A percentile compares a stretch with the other conserved stretches of the same genome.
phyloP scores from a whole-genome alignment of 2,797 vertebrate genomes.

The Thalassophryne amazonica region DNA sequence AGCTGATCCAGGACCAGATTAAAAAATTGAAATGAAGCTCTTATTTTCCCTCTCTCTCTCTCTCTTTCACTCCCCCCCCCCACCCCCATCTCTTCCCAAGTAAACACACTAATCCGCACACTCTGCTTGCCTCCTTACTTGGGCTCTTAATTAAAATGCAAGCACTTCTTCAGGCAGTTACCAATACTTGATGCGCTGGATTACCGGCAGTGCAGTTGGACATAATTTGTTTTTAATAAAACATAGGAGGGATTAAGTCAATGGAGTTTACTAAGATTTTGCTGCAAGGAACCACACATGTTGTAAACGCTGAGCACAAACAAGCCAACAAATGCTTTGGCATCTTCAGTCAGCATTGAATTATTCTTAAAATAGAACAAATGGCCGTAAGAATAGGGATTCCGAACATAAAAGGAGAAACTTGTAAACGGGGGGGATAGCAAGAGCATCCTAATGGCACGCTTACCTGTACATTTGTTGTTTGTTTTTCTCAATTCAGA shows the following conservation, averaged over 20 bases:
- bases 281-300: constrained; percentile 64
- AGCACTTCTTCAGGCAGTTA: constrained; percentile 75
- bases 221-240: constrained; percentile 84
- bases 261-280: constrained; percentile 76
- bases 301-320: constrained; percentile 68
- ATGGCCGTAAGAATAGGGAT: constrained; percentile 63
- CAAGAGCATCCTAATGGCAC: constrained; percentile 33
- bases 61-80: background rate
- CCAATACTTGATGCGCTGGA: constrained; percentile 79
- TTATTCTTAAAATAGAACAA: constrained; percentile 76
- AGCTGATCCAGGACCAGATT: constrained; percentile 67
- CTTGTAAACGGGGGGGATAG: constrained; percentile 47
- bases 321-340: constrained; percentile 68
- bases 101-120: constrained; percentile 80
- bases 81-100: constrained; percentile 49
- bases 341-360: constrained; percentile 76
- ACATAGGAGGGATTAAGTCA: constrained; percentile 75
- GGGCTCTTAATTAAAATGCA: constrained; percentile 82
- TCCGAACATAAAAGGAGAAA: constrained; percentile 56
- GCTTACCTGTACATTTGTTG: constrained; percentile 58
- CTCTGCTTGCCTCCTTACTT: constrained; percentile 77
- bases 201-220: constrained; percentile 72
- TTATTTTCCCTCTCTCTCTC: constrained; percentile 15
- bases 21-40: constrained; percentile 69
- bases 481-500: constrained; percentile 60